These are phyloP conservation scores for Amphipyra tragopoginis DNA, from an alignment of 2,888 invertebrate species.

Conservation along the genomic window DNA sequence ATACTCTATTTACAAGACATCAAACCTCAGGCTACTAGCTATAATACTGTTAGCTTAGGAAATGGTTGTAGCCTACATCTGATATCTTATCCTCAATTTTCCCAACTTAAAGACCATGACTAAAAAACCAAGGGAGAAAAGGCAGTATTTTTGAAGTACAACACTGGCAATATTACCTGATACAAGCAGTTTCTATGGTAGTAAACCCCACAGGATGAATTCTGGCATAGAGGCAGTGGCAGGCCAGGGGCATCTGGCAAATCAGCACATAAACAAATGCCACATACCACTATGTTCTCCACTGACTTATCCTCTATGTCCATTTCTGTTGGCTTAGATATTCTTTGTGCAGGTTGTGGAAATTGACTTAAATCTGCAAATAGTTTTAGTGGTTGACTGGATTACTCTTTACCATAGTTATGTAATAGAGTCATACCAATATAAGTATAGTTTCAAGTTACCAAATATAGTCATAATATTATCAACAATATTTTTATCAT, in stretches of 20 bases:
- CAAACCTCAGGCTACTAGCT: too few species aligned
- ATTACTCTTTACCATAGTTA: background rate
- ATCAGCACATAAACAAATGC: constrained; percentile 78
- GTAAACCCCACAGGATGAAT: constrained; percentile 75
- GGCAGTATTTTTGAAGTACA: too few species aligned
- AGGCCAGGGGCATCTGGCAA: constrained; percentile 69
- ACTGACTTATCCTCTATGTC: constrained; percentile 24
- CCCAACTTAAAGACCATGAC: too few species aligned
- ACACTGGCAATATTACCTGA: constrained; percentile 67
- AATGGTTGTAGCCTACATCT: too few species aligned
- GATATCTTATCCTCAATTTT: too few species aligned
- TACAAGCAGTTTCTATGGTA: constrained; percentile 81
- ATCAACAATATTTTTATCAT: constrained; percentile 81
- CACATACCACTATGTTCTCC: constrained; percentile 65
- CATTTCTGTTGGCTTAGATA: constrained; percentile 10
- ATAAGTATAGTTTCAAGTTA: constrained; percentile 53
- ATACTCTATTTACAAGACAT: too few species aligned
- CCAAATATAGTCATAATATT: constrained; percentile 80
- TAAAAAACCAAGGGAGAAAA: too few species aligned
- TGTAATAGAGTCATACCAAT: background rate
- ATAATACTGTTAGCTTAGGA: too few species aligned
- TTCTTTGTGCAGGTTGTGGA: constrained; percentile 47
- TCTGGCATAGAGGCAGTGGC: constrained; percentile 83
- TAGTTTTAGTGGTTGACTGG: background rate
- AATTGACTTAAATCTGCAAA: constrained; percentile 67